Conservation (phyloP, 64 coral and sea anemone species). For the Dendronephthya gigantea region DNA sequence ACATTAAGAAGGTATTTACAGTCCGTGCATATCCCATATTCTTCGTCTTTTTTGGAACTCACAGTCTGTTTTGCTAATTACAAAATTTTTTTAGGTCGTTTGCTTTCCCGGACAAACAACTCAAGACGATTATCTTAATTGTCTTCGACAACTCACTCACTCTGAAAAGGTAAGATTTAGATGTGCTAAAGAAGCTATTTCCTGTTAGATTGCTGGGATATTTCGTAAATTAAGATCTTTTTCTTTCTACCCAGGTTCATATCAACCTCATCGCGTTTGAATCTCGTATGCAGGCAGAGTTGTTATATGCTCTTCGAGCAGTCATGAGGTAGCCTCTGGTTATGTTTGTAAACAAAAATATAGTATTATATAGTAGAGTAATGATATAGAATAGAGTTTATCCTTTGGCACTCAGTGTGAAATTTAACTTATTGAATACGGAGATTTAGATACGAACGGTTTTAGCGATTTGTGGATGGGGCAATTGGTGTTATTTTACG, state of each 20-base stretch:
- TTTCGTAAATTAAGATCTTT: neutral
- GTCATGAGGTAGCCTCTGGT: constrained; percentile 58
- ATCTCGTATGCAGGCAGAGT: constrained; percentile 69
- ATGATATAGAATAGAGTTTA: no score
- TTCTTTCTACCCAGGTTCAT: constrained; percentile 45
- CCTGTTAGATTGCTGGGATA: neutral
- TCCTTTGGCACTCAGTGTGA: no score
- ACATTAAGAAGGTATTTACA: constrained; percentile 73
- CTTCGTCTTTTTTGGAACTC: no score
- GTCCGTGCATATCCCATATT: neutral
- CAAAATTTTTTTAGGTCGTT: constrained; percentile 48
- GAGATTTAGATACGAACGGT: no score
- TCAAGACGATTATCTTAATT: constrained; percentile 72
- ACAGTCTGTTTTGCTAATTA: no score
- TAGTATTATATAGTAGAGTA: no score
- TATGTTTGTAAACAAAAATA: neutral
- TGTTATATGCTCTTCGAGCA: constrained; percentile 70
- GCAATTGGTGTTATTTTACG: no score
- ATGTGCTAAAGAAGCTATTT: no score
- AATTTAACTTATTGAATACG: no score
- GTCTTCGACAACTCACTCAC: constrained; percentile 74
- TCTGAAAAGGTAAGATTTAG: constrained; percentile 90
- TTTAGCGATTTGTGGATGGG: no score
- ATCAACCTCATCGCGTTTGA: constrained; percentile 83
- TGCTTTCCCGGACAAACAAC: constrained; percentile 64